These are phyloP conservation scores for Pomacea canaliculata DNA, from an alignment of 2,888 invertebrate genomes.

Conservation along the genomic window DNA sequence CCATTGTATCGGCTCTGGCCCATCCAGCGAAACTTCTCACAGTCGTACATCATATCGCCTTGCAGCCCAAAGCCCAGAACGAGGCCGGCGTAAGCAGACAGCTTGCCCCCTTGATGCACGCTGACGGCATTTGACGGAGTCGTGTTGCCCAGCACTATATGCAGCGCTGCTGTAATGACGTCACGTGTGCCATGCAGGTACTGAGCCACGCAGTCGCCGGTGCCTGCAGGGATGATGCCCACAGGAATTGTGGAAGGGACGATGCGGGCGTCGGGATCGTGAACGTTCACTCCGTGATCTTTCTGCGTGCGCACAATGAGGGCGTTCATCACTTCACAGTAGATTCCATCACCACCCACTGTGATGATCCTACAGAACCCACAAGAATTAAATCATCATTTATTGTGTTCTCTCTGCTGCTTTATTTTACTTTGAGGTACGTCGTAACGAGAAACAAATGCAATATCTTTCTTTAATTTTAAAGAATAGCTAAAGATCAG, in stretches of 20 bases:
- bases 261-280: conserved; percentile 46
- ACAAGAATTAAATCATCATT: neutral
- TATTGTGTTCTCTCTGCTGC: neutral
- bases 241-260: conserved; percentile 46
- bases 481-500: no score
- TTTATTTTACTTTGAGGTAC: neutral
- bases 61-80: conserved; percentile 56
- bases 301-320: conserved; percentile 42
- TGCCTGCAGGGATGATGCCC: conserved; percentile 59
- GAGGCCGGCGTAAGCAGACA: conserved; percentile 49
- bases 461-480: no score
- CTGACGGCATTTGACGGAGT: conserved; percentile 50
- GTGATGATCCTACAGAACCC: conserved; percentile 47
- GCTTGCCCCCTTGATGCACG: conserved; percentile 49
- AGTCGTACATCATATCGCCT: conserved; percentile 58
- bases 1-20: conserved; percentile 54
- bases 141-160: conserved; percentile 53
- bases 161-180: conserved; percentile 50
- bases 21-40: conserved; percentile 58
- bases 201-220: conserved; percentile 54
- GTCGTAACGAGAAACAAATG: no score
- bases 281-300: conserved; percentile 43
- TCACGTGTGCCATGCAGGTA: conserved; percentile 55
- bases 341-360: conserved; percentile 60
- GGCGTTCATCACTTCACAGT: conserved; percentile 56